A percentile compares a stretch with the other conserved stretches of the same genome.
phyloP scores from a whole-genome alignment of 2,888 invertebrate species.

The Eumacrocentrus americanus region DNA sequence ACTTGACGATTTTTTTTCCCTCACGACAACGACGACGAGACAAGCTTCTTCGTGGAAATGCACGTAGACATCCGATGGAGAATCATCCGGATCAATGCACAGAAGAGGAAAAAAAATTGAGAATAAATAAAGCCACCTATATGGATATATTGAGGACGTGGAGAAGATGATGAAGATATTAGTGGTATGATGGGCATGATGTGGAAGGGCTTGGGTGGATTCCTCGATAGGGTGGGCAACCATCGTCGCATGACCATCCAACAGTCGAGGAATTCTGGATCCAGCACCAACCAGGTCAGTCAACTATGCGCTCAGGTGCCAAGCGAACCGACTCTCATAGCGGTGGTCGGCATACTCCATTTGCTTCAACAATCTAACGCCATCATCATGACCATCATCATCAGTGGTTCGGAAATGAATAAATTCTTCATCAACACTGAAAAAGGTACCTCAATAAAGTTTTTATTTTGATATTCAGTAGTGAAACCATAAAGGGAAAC shows the following conservation, averaged over 20 bases:
- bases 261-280: constrained; percentile 25
- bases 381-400: too few relatives aligned
- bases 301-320: constrained; percentile 47
- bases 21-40: background rate
- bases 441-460: too few relatives aligned
- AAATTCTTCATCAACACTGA: too few relatives aligned
- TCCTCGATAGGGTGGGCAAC: constrained; percentile 24
- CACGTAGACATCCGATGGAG: constrained; percentile 24
- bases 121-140: background rate
- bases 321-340: constrained; percentile 41
- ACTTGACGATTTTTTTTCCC: constrained; percentile 11
- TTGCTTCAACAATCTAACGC: too few relatives aligned
- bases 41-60: constrained; percentile 26
- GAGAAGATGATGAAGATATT: constrained; percentile 20
- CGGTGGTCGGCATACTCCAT: constrained; percentile 35
- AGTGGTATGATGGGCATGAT: constrained; percentile 22
- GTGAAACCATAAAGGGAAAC: too few relatives aligned
- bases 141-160: background rate
- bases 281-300: constrained; percentile 33
- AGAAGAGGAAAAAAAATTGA: constrained; percentile 6
- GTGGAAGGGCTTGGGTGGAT: constrained; percentile 19
- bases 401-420: too few relatives aligned
- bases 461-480: too few relatives aligned
- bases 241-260: constrained; percentile 22
- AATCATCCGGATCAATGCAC: constrained; percentile 13